These are phyloP conservation scores for Drosophila testacea DNA, from an alignment of 2,888 invertebrate species.

Conservation along the genomic window DNA sequence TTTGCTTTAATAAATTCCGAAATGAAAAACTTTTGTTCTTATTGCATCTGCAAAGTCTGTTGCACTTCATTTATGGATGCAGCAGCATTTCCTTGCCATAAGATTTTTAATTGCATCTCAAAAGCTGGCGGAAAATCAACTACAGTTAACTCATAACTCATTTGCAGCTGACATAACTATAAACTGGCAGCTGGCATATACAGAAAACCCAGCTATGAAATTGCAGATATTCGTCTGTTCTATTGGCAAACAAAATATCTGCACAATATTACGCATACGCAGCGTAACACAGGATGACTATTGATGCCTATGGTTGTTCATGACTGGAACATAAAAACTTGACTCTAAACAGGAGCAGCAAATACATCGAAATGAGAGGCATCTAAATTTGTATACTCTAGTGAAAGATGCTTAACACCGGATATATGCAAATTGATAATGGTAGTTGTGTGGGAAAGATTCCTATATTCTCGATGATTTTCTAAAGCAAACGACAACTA, in stretches of 20 bases:
- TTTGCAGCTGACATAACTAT: constrained; percentile 50
- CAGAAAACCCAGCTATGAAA: constrained; percentile 19
- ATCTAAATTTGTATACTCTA: not conserved
- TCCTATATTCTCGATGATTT: not conserved
- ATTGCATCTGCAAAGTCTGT: constrained; percentile 17
- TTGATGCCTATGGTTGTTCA: not conserved
- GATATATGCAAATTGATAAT: not conserved
- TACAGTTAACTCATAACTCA: constrained; percentile 29
- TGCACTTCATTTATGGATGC: constrained; percentile 35
- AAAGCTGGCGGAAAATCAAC: constrained; percentile 47
- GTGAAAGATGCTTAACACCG: not conserved
- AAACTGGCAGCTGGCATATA: constrained; percentile 38
- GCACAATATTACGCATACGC: constrained; percentile 52
- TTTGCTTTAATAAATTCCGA: constrained; percentile 41
- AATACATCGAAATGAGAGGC: not conserved
- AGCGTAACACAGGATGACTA: not conserved
- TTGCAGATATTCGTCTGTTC: constrained; percentile 55
- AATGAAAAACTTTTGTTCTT: constrained; percentile 26
- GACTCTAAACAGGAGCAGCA: constrained; percentile 3
- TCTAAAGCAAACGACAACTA: not conserved
- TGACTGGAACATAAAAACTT: not conserved
- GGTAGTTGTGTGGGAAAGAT: not conserved
- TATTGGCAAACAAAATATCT: constrained; percentile 40
- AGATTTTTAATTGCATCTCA: constrained; percentile 49
- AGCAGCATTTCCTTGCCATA: constrained; percentile 11